These are phyloP conservation scores for Drosophila eohydei DNA, from an alignment of 2,888 invertebrate genomes.

Conservation along the genomic window DNA sequence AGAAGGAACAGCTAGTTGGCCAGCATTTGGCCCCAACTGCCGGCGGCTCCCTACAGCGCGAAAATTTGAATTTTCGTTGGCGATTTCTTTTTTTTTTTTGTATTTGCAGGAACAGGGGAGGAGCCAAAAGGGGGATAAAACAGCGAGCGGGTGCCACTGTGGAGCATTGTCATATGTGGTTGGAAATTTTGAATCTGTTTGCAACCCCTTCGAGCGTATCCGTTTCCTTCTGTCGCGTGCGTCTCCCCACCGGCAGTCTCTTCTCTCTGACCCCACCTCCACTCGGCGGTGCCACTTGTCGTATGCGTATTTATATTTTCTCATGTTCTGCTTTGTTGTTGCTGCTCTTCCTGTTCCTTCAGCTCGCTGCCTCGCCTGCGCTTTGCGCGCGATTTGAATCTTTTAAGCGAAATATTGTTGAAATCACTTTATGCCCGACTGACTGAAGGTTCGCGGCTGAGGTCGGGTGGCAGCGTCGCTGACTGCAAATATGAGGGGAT, in stretches of 20 bases:
- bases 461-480: background rate
- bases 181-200: conserved; percentile 83
- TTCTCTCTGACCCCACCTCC: background rate
- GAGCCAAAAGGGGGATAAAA: background rate
- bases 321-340: conserved; percentile 61
- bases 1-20: conserved; percentile 71
- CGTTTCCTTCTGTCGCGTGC: conserved; percentile 82
- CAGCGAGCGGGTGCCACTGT: conserved; percentile 48
- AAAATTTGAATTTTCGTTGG: conserved; percentile 72
- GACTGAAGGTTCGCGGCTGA: conserved; percentile 28
- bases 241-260: conserved; percentile 12
- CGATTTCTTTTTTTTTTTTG: conserved; percentile 33
- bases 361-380: conserved; percentile 15
- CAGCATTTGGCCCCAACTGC: conserved; percentile 31
- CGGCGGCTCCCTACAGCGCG: conserved; percentile 49
- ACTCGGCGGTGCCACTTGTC: conserved; percentile 51
- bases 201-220: conserved; percentile 82
- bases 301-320: conserved; percentile 80
- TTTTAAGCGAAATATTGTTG: conserved; percentile 82
- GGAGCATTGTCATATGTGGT: conserved; percentile 82
- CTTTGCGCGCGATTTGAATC: conserved; percentile 79
- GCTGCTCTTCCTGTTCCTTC: conserved; percentile 39
- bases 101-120: background rate
- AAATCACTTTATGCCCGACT: conserved; percentile 78
- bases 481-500: background rate